A percentile compares a stretch with the other conserved stretches of the same genome.
Evolutionary conservation across 2,113 vertebrate genomes (phyloP).

Genomic region (Microcebus tavaratra): DNA sequence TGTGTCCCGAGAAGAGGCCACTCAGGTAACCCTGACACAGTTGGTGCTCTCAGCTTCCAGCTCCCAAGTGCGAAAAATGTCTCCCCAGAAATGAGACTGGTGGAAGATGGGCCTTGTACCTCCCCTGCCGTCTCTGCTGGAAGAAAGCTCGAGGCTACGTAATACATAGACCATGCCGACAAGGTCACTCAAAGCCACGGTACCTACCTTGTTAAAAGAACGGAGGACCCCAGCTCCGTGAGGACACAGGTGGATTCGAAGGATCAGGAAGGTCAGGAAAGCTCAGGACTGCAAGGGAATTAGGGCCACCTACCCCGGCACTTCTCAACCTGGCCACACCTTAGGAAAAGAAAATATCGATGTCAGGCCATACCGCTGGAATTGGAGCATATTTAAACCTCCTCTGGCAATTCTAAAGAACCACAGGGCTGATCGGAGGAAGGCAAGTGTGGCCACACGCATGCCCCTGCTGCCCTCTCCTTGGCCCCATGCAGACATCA

Average conservation of each 20-base stretch:
- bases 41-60: neutral
- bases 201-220: too few relatives aligned
- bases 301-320: neutral
- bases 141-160: neutral
- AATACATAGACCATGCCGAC: neutral
- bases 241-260: rapidly evolving
- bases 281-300: neutral
- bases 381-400: neutral
- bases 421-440: neutral
- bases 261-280: neutral
- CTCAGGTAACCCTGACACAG: neutral
- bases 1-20: neutral
- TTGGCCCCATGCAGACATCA: neutral
- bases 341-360: neutral
- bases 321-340: neutral
- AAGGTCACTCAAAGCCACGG: too few relatives aligned
- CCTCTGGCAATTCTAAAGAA: neutral
- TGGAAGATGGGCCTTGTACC: neutral
- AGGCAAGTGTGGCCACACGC: neutral
- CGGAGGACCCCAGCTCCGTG: neutral
- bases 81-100: neutral
- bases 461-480: neutral
- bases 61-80: neutral
- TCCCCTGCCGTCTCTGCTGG: neutral
- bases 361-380: neutral